phyloP scores from a whole-genome alignment of 1,140 invertebrate species.

The Subanguina moxae region DNA sequence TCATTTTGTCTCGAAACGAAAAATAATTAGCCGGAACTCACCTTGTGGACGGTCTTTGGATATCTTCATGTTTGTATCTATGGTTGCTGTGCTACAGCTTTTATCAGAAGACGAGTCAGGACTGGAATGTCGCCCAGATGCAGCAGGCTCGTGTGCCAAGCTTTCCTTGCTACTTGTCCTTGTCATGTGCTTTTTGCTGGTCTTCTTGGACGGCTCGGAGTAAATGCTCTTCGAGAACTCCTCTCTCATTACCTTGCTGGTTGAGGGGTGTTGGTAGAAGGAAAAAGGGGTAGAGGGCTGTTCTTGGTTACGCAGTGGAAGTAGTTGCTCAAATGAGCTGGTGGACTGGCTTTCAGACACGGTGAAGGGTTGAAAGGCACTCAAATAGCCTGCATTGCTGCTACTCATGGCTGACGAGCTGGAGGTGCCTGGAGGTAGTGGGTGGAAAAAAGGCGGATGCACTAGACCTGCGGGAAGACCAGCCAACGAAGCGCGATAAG shows the following conservation, averaged over 20 bases:
- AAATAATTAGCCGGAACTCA: too few relatives aligned
- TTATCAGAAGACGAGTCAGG: constrained; percentile 6
- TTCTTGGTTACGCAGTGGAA: too few relatives aligned
- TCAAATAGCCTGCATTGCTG: neutral
- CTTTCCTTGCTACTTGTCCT: neutral
- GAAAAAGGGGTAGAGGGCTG: too few relatives aligned
- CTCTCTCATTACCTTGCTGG: too few relatives aligned
- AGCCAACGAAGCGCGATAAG: neutral
- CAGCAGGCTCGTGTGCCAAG: too few relatives aligned
- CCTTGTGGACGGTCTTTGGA: too few relatives aligned
- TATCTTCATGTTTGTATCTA: too few relatives aligned
- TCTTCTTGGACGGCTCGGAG: too few relatives aligned
- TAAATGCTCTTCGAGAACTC: too few relatives aligned
- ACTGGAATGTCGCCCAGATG: neutral
- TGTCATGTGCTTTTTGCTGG: neutral
- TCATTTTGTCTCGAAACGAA: too few relatives aligned
- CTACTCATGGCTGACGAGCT: neutral
- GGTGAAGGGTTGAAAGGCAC: neutral
- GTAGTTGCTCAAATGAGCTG: too few relatives aligned
- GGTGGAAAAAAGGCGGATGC: neutral
- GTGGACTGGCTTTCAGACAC: neutral
- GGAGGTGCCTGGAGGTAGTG: neutral
- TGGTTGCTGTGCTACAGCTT: neutral
- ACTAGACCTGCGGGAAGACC: neutral
- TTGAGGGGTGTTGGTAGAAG: too few relatives aligned